Conservation (phyloP, 2,797 vertebrate genomes). For the Poeciliopsis turneri region DNA sequence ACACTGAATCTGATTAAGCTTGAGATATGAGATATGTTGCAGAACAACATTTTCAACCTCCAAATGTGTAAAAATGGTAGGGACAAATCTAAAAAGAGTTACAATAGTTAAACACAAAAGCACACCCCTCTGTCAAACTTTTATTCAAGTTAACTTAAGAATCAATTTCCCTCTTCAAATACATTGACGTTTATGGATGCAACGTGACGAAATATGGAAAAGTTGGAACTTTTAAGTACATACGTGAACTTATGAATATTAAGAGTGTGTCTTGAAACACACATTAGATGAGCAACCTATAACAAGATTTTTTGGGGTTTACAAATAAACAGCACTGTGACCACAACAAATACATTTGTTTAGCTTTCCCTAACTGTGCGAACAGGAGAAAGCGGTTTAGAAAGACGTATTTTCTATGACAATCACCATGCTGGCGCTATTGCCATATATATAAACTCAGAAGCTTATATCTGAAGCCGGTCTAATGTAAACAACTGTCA, state of each 20-base stretch:
- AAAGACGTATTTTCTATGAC: neutral
- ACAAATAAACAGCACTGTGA: neutral
- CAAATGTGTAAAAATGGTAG: neutral
- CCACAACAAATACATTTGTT: neutral
- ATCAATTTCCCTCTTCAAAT: neutral
- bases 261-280: neutral
- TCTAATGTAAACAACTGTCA: constrained; percentile 17
- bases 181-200: neutral
- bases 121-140: neutral
- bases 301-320: too few relatives aligned
- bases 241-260: neutral
- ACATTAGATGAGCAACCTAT: neutral
- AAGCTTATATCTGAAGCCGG: neutral
- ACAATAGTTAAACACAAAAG: neutral
- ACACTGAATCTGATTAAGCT: neutral
- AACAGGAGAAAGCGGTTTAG: neutral
- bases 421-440: neutral
- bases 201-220: neutral
- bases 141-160: neutral
- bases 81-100: neutral
- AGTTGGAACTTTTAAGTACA: neutral
- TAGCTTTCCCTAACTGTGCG: neutral
- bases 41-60: neutral
- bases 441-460: neutral
- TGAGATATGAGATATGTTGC: neutral